Base-by-base conservation (phyloP, 2,888 invertebrate species). In the Trichopoda pennipes region DNA sequence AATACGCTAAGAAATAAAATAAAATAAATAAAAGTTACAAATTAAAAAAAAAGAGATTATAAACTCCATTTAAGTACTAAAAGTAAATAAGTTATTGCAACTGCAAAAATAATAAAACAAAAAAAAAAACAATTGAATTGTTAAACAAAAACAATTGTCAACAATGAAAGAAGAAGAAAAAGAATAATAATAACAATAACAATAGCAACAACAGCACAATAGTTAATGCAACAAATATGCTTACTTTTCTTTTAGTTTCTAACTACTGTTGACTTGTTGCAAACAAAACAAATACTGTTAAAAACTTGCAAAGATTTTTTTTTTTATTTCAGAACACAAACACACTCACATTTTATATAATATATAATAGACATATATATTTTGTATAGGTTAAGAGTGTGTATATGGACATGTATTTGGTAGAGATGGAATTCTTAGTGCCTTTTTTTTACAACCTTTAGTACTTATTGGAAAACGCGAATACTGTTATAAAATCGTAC, bases 211-310 rank as follows among this genome's bases (percentile, higher is more conserved):
- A 21, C 51, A 69, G 63, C 28, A 61, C 69, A 77, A 56, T 70
- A 63, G 69, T 63, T 70, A 58, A 56, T 60, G 70, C 73, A 70
- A 83, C 60, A 83, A 78, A 78, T 70, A 74, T 78, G 69, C 38
- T 70, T 77, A 68, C 72, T 70, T 55, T 75, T 77, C 60, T 73
- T 28, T 68, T 53, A 76, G 51, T 76, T 78, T 80, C 77, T 70
- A 83, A 78, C 78, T 81, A 82, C 70, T 78, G 78, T 75, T 75
- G 80, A 78, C 75, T 83, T 78, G 80, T 83, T 80, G 80, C 83
- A 78, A 80, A 83, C 77, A 77, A 80, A 79, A 79, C 79, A 82
- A 76, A 82, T 66, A 79, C 79, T 76, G 75, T 81, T 81, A 64
- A 68, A 69, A 81, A 81, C 81, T 81, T 72, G 28, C 70, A 74